Percentiles rank a stretch among this genome's conserved stretches.
Conservation (phyloP, 2,797 vertebrate species). For the Manis javanica region DNA sequence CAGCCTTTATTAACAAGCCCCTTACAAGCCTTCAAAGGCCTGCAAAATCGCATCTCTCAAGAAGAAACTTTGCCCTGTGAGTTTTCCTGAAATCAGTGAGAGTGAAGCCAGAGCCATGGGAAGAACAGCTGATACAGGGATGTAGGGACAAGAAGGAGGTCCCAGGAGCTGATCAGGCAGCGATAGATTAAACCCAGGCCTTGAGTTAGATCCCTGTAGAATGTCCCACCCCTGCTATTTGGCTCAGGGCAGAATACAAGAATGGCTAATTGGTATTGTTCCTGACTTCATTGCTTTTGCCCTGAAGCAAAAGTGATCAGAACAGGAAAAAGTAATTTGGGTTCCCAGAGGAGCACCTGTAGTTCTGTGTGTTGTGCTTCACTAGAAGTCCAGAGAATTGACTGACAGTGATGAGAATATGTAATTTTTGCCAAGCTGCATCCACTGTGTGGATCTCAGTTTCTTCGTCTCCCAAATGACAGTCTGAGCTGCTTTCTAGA, state of each 20-base stretch:
- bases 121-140: neutral
- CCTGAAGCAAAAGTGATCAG: conserved; percentile 63
- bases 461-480: conserved; percentile 12
- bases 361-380: neutral
- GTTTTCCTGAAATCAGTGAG: conserved; percentile 31
- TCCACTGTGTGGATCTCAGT: neutral
- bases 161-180: neutral
- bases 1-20: conserved; percentile 49
- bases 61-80: neutral
- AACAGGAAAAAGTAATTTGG: conserved; percentile 48
- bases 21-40: neutral
- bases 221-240: neutral
- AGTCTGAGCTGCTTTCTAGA: neutral
- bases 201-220: neutral
- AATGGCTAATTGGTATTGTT: conserved; percentile 44
- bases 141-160: neutral
- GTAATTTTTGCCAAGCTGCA: conserved; percentile 6
- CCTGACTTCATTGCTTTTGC: conserved; percentile 56
- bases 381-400: neutral
- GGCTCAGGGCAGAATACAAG: neutral
- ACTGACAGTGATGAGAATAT: neutral
- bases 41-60: conserved; percentile 25
- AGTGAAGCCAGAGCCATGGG: neutral
- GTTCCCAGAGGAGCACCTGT: conserved; percentile 44
- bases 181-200: neutral